Conservation (phyloP, 2,797 vertebrate species). For the Steatocranus sp. region DNA sequence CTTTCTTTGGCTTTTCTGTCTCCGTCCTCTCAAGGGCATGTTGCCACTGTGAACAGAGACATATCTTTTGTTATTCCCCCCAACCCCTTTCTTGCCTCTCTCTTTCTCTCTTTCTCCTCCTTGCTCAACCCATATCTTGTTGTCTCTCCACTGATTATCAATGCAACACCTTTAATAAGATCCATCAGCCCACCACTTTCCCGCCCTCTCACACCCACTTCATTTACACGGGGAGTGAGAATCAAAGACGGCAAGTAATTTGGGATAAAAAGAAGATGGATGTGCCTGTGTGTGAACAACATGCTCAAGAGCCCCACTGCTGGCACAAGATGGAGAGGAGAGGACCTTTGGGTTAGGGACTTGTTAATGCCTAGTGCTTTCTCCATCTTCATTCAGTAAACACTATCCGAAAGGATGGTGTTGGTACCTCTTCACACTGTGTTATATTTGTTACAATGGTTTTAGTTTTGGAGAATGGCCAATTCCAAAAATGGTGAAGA, state of each 20-base stretch:
- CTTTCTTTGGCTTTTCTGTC: conserved; percentile 8
- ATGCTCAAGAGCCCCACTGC: conserved; percentile 34
- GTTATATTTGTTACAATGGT: neutral
- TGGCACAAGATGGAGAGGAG: conserved; percentile 38
- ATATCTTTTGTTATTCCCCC: conserved; percentile 2
- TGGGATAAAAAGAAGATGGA: conserved; percentile 69
- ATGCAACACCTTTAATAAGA: conserved; percentile 70
- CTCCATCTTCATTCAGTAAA: conserved; percentile 45
- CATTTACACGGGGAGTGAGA: conserved; percentile 56
- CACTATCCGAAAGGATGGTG: conserved; percentile 26
- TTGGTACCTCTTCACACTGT: neutral
- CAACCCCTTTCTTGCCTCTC: neutral
- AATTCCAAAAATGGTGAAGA: neutral
- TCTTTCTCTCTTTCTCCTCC: neutral
- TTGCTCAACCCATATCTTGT: conserved; percentile 3
- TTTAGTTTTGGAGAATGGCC: neutral
- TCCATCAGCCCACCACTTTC: conserved; percentile 42
- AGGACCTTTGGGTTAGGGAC: conserved; percentile 23
- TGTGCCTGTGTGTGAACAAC: conserved; percentile 48
- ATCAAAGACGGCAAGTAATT: conserved; percentile 63
- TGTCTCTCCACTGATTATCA: conserved; percentile 59
- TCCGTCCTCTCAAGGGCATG: conserved; percentile 42
- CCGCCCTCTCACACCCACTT: conserved; percentile 49
- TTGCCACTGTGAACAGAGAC: conserved; percentile 40
- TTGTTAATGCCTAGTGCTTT: conserved; percentile 8